Conservation (phyloP, 2,797 vertebrate genomes). For the Knipowitschia caucasica region DNA sequence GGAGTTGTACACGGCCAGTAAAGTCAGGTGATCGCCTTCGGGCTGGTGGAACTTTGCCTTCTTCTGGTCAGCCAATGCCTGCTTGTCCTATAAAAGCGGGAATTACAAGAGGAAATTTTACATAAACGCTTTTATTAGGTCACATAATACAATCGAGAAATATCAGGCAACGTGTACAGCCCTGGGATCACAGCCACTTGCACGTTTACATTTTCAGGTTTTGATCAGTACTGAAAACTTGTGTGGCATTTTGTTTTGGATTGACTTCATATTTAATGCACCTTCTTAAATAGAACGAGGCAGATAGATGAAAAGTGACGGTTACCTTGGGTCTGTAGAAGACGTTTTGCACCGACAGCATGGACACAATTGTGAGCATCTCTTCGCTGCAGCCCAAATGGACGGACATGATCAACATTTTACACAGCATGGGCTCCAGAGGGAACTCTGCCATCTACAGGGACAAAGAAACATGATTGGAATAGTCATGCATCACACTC, state of each 20-base stretch:
- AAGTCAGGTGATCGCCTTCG: conserved; percentile 94
- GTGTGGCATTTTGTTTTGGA: no score
- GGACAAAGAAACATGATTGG: not conserved
- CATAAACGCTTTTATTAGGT: not conserved
- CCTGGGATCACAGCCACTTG: not conserved
- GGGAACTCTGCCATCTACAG: conserved; percentile 97
- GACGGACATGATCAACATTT: conserved; percentile 99
- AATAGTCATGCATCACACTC: not conserved
- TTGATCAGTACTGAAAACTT: no score
- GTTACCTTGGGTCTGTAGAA: conserved; percentile 97
- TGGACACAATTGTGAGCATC: conserved; percentile 97
- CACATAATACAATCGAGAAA: not conserved
- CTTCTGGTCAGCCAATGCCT: conserved; percentile 96
- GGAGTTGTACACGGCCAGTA: conserved; percentile 97
- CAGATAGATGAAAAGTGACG: no score
- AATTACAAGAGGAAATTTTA: not conserved
- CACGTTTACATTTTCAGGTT: no score
- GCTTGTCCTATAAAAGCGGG: conserved; percentile 87
- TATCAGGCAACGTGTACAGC: not conserved
- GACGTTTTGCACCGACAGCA: conserved; percentile 97
- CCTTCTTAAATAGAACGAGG: no score
- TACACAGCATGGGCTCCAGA: conserved; percentile 97
- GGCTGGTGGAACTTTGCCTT: conserved; percentile 98
- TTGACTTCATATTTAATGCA: no score
- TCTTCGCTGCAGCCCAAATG: conserved; percentile 97